Conservation (phyloP, 2,888 invertebrate genomes). For the Acholoe squamosa region DNA sequence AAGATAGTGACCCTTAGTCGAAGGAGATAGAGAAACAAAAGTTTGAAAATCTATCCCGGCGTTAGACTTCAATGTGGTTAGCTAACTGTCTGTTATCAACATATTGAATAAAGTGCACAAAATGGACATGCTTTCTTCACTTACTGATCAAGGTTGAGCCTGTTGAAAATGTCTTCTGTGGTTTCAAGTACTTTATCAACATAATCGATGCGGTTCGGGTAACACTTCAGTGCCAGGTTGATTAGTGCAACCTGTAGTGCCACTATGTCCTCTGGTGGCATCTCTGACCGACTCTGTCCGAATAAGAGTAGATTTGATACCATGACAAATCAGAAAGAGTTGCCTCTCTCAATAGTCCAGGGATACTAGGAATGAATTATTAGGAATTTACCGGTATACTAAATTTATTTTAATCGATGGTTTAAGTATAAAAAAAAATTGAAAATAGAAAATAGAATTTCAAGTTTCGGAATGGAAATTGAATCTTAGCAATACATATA, state of each 20-base stretch:
- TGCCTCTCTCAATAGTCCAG: background rate
- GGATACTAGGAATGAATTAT: no score
- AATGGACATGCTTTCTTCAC: constrained; percentile 72
- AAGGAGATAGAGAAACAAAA: background rate
- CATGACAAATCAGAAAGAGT: no score
- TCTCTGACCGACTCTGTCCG: constrained; percentile 92
- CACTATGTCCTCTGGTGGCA: constrained; percentile 97
- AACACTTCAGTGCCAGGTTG: constrained; percentile 97
- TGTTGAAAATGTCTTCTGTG: constrained; percentile 94
- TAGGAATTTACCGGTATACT: no score
- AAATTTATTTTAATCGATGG: no score
- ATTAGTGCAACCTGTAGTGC: constrained; percentile 96
- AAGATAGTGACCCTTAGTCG: background rate
- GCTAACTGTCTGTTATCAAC: no score
- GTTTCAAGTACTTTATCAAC: constrained; percentile 97
- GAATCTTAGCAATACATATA: no score
- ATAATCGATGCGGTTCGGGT: constrained; percentile 96
- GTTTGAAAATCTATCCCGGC: background rate
- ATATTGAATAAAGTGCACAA: background rate
- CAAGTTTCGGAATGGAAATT: no score
- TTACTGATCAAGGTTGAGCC: constrained; percentile 92
- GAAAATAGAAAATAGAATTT: no score
- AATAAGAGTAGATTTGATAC: background rate
- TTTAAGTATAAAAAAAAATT: no score
- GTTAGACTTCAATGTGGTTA: no score